Percentiles rank a stretch among this genome's conserved stretches.
These are phyloP conservation scores for Oikopleura albicans DNA, from an alignment of 23 tunicate species.

Conservation along the genomic window DNA sequence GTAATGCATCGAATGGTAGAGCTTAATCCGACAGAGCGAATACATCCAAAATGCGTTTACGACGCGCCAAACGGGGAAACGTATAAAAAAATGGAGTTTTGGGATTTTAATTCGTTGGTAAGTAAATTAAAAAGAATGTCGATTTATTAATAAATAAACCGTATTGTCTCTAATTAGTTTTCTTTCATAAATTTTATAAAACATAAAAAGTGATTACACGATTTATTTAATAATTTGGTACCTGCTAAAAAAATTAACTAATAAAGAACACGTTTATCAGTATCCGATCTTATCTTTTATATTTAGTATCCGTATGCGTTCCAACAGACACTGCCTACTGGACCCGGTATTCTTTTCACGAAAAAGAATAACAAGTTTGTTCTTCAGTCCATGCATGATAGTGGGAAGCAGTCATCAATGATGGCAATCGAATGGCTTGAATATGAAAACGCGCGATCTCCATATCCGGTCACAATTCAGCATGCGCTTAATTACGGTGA, in stretches of 20 bases:
- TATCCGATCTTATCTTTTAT: too few relatives aligned
- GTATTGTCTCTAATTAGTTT: too few relatives aligned
- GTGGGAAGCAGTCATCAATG: background rate
- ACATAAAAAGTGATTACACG: too few relatives aligned
- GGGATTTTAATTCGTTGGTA: background rate
- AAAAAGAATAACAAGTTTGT: background rate
- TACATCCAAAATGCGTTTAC: background rate
- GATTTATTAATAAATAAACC: too few relatives aligned
- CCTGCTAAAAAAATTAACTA: too few relatives aligned
- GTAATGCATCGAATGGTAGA: background rate
- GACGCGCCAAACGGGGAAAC: background rate
- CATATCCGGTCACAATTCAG: background rate
- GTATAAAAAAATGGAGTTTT: background rate
- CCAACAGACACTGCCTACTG: background rate
- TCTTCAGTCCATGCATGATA: background rate
- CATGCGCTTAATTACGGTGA: background rate
- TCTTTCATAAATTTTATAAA: too few relatives aligned
- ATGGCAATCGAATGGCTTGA: background rate
- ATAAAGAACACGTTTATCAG: too few relatives aligned
- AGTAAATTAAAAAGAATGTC: background rate
- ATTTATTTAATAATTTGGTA: too few relatives aligned
- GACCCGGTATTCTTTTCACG: background rate
- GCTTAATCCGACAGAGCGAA: background rate
- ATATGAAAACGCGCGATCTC: background rate
- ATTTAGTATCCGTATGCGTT: background rate